These are phyloP conservation scores for Hemibagrus wyckioides DNA, from an alignment of 2,113 vertebrate species.

Conservation along the genomic window DNA sequence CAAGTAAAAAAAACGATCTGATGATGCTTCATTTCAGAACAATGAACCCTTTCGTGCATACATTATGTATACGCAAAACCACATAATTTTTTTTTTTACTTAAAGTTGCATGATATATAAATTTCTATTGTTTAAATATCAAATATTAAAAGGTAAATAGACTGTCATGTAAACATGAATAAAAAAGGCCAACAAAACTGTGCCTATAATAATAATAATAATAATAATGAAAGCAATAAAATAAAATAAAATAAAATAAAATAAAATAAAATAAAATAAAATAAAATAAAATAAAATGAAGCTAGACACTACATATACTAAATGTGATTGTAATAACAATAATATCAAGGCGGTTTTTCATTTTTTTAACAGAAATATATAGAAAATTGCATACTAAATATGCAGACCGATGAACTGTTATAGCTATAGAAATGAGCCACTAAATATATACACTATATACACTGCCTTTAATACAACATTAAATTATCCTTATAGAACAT, in stretches of 20 bases:
- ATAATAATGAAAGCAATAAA: too few species aligned
- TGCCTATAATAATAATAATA: neutral
- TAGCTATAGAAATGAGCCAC: neutral
- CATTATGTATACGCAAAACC: neutral
- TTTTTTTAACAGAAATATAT: too few species aligned
- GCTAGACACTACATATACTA: neutral
- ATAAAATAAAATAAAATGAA: too few species aligned
- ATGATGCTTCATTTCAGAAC: too few species aligned
- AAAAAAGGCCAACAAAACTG: too few species aligned
- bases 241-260: too few species aligned
- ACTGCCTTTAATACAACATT: neutral
- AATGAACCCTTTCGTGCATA: neutral
- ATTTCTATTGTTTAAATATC: neutral
- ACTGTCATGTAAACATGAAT: neutral
- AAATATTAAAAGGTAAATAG: neutral
- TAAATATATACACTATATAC: neutral
- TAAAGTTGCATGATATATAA: neutral
- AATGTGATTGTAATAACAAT: too few species aligned
- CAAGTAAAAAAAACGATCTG: too few species aligned
- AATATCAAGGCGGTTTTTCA: too few species aligned
- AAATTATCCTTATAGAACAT: neutral
- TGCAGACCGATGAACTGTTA: neutral
- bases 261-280: too few species aligned
- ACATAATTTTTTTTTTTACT: neutral
- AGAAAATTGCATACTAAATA: too few species aligned